These are phyloP conservation scores for Synanthedon vespiformis DNA, from an alignment of 2,888 invertebrate species.

Conservation along the genomic window DNA sequence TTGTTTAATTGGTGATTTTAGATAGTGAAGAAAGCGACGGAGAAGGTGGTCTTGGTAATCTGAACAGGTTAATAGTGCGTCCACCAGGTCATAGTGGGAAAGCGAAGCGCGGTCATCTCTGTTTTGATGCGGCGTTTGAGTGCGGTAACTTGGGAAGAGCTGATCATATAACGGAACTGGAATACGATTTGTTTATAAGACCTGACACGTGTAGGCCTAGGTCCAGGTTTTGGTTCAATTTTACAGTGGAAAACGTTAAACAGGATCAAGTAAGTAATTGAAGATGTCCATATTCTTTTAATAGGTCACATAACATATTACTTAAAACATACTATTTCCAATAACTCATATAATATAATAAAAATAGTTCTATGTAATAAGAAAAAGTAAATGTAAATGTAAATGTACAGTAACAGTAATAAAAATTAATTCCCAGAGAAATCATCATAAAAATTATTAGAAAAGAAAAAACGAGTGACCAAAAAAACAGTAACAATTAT, in stretches of 20 bases:
- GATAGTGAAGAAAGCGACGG: slow-evolving; percentile 94
- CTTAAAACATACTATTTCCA: neutral
- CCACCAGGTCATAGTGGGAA: slow-evolving; percentile 94
- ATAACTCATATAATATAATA: too few species aligned
- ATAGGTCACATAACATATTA: neutral
- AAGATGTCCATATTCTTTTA: neutral
- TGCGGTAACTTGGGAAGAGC: slow-evolving; percentile 97
- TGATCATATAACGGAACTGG: slow-evolving; percentile 91
- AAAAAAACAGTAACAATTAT: too few species aligned
- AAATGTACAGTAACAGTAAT: too few species aligned
- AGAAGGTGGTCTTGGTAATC: slow-evolving; percentile 93
- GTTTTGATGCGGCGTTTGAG: slow-evolving; percentile 97
- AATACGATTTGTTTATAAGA: slow-evolving; percentile 95
- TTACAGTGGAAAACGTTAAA: slow-evolving; percentile 95
- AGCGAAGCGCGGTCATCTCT: slow-evolving; percentile 94
- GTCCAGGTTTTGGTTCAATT: slow-evolving; percentile 96
- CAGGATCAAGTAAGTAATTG: slow-evolving; percentile 80
- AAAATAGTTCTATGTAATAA: too few species aligned
- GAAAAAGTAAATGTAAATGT: too few species aligned
- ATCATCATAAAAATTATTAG: too few species aligned
- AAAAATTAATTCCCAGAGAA: too few species aligned
- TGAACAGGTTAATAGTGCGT: slow-evolving; percentile 87
- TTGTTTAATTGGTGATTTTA: slow-evolving; percentile 25
- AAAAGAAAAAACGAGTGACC: too few species aligned
- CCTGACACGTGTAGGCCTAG: slow-evolving; percentile 97